These are phyloP conservation scores for Chelonus insularis DNA, from an alignment of 1,140 invertebrate genomes.

Conservation along the genomic window DNA sequence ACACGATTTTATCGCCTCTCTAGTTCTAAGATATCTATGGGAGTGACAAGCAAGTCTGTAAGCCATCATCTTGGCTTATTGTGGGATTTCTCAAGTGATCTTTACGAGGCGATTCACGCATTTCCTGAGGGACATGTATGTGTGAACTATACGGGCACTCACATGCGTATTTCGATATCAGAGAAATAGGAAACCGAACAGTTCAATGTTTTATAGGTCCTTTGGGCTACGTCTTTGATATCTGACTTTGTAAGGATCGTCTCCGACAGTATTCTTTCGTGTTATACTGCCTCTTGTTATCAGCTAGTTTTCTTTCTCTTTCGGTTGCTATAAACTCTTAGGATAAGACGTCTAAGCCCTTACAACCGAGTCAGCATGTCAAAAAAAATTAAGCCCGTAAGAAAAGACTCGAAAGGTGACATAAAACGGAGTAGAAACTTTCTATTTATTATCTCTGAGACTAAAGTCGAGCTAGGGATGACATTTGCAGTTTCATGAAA, in stretches of 20 bases:
- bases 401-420: too few relatives aligned
- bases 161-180: not conserved
- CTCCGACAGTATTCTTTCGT: too few relatives aligned
- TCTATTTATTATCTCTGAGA: too few relatives aligned
- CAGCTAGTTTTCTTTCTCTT: too few relatives aligned
- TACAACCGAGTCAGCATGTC: conserved; percentile 4
- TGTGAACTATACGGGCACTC: not conserved
- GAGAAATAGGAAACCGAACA: not conserved
- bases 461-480: too few relatives aligned
- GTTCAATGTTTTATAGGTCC: not conserved
- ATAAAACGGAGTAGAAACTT: not conserved
- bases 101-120: conserved; percentile 1
- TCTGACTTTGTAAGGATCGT: too few relatives aligned
- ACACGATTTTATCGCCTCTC: too few relatives aligned
- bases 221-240: not conserved
- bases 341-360: not conserved
- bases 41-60: not conserved
- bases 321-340: too few relatives aligned
- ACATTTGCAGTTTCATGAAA: too few relatives aligned
- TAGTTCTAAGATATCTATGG: too few relatives aligned
- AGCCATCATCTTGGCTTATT: not conserved
- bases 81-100: not conserved
- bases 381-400: not conserved
- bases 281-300: not conserved
- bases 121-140: not conserved